Evolutionary conservation across 1,140 invertebrate species (phyloP).

Genomic region (Zaprionus vittiger): DNA sequence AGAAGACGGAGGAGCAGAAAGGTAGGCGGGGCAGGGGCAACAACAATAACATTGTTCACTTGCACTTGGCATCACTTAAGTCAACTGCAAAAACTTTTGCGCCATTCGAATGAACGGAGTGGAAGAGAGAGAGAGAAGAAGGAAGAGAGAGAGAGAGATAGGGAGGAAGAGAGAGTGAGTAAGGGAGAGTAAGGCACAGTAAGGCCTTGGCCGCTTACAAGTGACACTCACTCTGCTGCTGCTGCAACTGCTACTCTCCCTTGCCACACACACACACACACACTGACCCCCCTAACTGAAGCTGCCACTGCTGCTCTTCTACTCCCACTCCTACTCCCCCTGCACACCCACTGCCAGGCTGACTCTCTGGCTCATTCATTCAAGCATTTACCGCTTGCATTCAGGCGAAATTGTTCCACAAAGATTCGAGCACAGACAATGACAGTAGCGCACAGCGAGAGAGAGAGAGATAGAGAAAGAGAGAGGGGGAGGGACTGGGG

Average conservation of each 20-base stretch:
- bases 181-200: neutral
- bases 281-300: neutral
- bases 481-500: neutral
- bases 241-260: neutral
- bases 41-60: constrained; percentile 69
- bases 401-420: constrained; percentile 78
- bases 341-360: constrained; percentile 18
- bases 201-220: constrained; percentile 49
- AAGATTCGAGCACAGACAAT: constrained; percentile 69
- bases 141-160: constrained; percentile 17
- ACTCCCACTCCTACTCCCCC: neutral
- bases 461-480: no score
- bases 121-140: no score
- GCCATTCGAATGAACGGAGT: constrained; percentile 44
- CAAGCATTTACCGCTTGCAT: constrained; percentile 74
- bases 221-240: neutral
- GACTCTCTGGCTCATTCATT: constrained; percentile 61
- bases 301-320: neutral
- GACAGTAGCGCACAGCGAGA: constrained; percentile 5
- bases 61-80: constrained; percentile 59
- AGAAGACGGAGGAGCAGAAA: neutral
- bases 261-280: neutral
- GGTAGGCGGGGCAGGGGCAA: neutral
- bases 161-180: constrained; percentile 37
- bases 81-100: constrained; percentile 54